Base-by-base conservation (phyloP, 2,888 invertebrate species). In the Limnephilus lunatus region DNA sequence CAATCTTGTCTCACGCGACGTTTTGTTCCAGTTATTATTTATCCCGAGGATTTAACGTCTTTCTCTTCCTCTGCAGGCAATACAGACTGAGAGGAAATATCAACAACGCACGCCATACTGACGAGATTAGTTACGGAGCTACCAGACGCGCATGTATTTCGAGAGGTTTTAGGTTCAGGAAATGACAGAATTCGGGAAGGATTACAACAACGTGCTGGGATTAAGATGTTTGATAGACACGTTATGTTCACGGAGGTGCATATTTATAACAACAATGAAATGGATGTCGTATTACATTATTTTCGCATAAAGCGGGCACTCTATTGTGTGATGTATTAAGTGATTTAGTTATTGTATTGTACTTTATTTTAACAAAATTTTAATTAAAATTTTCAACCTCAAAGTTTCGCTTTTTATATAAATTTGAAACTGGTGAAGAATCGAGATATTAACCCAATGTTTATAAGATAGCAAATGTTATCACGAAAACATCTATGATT, bases 1-100 rank as follows among this genome's bases (percentile, higher is more conserved):
- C 92, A 92, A 92, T 92, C 92, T 92, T 92, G 92, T 90, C 89
- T 92, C 83, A 83, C 82, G 81, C 85, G 81, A 25, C 35, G 81
- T n/a, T 81, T 32, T 86, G 92, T 92, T 90, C 89, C 48, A 83
- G 68, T 86, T 92, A 90, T 92, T 90, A 90, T 92, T 90, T 92
- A 92, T 90, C 81, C 86, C 35, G 15, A 25, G 92, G 85, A 90
- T 85, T 83, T 88, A 35, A 53, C 82, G 82, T 44, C 15, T 89
- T 86, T 85, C 82, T 39, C 83, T 35, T 25, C 32, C 83, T 83
- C 86, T 44, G 48, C 44, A n/a, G 44, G 30, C 35, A 12, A n/a
- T 86, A 44, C 19, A 48, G 39, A 35, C 14, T 3, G 48, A 30
- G 48, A 86, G 35, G 44, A 86, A 86, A 86, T 86, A 86, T 86